Percentiles rank a stretch among this genome's conserved stretches.
phyloP scores from a whole-genome alignment of 2,888 invertebrate genomes.

The Drosophila mimetica region DNA sequence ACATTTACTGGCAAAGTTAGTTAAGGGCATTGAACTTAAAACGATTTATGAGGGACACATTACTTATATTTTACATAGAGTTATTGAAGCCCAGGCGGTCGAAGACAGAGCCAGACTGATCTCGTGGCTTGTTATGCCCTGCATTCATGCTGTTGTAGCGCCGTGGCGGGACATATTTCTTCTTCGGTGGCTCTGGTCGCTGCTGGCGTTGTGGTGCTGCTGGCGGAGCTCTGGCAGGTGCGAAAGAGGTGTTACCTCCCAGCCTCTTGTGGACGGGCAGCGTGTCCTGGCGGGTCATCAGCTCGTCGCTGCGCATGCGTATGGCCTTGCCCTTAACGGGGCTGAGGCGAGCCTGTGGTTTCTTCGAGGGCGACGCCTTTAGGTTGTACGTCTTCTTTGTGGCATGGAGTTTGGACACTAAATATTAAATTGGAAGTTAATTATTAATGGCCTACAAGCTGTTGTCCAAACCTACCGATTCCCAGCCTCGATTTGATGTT shows the following conservation, averaged over 20 bases:
- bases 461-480: conserved; percentile 40
- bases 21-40: conserved; percentile 28
- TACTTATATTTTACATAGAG: conserved; percentile 54
- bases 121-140: conserved; percentile 40
- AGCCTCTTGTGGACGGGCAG: conserved; percentile 82
- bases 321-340: conserved; percentile 74
- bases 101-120: conserved; percentile 72
- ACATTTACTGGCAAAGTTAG: conserved; percentile 27
- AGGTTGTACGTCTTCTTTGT: conserved; percentile 81
- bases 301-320: conserved; percentile 83
- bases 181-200: conserved; percentile 14
- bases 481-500: conserved; percentile 80
- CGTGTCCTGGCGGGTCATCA: conserved; percentile 67
- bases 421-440: not conserved
- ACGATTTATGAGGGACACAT: conserved; percentile 10
- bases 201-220: conserved; percentile 21
- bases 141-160: conserved; percentile 59
- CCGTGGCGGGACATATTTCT: conserved; percentile 41
- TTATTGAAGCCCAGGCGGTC: conserved; percentile 82
- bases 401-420: conserved; percentile 78
- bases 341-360: conserved; percentile 53
- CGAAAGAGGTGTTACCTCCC: conserved; percentile 49
- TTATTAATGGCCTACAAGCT: not conserved
- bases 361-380: conserved; percentile 75
- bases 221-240: conserved; percentile 11